phyloP scores from a whole-genome alignment of 2,113 vertebrate species.

The Apeltes quadracus region DNA sequence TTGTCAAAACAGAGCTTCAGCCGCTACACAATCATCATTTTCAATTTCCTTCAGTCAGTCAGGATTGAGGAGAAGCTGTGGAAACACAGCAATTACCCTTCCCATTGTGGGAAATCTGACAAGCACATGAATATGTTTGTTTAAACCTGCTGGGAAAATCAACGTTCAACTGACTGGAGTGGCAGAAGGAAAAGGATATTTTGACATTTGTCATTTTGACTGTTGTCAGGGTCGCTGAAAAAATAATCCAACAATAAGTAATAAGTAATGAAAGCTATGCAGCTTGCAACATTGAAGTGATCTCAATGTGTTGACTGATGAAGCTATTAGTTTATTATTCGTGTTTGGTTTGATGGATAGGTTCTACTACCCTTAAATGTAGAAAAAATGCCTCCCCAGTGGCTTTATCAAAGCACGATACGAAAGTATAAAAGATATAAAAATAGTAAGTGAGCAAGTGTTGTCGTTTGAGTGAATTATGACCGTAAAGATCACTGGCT shows the following conservation, averaged over 20 bases:
- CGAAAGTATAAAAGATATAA: slow-evolving; percentile 26
- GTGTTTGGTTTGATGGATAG: not conserved
- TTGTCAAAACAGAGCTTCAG: slow-evolving; percentile 57
- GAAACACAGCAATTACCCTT: slow-evolving; percentile 52
- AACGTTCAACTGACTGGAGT: slow-evolving; percentile 50
- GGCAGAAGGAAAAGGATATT: slow-evolving; percentile 34
- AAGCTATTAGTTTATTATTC: not conserved
- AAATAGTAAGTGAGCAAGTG: slow-evolving; percentile 47
- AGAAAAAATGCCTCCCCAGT: not conserved
- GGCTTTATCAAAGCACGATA: not conserved
- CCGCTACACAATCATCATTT: slow-evolving; percentile 52
- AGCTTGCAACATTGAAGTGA: slow-evolving; percentile 2
- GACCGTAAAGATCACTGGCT: slow-evolving; percentile 70
- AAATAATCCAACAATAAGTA: slow-evolving; percentile 24
- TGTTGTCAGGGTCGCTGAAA: slow-evolving; percentile 25
- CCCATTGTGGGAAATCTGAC: slow-evolving; percentile 59
- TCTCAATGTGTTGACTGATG: not conserved
- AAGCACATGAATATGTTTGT: slow-evolving; percentile 57
- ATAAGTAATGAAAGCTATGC: slow-evolving; percentile 21
- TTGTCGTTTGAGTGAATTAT: slow-evolving; percentile 65
- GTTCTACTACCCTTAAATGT: not conserved
- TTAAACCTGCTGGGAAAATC: slow-evolving; percentile 60
- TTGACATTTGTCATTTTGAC: slow-evolving; percentile 20
- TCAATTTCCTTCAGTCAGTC: slow-evolving; percentile 63
- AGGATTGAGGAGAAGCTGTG: slow-evolving; percentile 48